Evolutionary conservation across 2,888 invertebrate genomes (phyloP).

Genomic region (Ceraclea dissimilis): DNA sequence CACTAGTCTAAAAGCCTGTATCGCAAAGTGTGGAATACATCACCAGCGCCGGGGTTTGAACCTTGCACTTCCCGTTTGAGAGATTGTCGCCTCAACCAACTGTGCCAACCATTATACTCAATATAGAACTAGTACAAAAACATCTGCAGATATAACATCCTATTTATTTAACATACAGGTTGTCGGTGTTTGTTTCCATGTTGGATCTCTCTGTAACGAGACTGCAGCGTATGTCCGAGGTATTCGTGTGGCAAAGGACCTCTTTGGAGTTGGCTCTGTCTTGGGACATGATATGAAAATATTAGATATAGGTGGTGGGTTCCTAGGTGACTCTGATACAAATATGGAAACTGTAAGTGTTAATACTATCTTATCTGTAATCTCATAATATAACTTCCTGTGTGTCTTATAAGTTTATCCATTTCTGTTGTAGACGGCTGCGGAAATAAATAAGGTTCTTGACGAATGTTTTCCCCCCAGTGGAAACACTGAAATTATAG

Average conservation of each 20-base stretch:
- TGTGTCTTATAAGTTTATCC: background rate
- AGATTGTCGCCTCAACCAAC: no score
- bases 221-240: slow-evolving; percentile 74
- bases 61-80: no score
- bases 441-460: slow-evolving; percentile 72
- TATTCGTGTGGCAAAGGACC: slow-evolving; percentile 58
- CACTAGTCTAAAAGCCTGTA: no score
- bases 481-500: slow-evolving; percentile 67
- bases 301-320: slow-evolving; percentile 91
- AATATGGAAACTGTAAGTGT: background rate
- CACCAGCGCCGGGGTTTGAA: no score
- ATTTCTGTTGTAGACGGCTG: slow-evolving; percentile 66
- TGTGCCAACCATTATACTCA: background rate
- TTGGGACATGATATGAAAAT: slow-evolving; percentile 72
- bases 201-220: slow-evolving; percentile 86
- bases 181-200: slow-evolving; percentile 83
- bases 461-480: slow-evolving; percentile 72
- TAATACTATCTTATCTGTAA: background rate
- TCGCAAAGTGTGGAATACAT: no score
- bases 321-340: slow-evolving; percentile 62
- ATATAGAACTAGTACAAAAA: background rate
- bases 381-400: background rate
- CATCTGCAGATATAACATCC: background rate
- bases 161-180: slow-evolving; percentile 40
- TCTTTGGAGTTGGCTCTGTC: slow-evolving; percentile 65